Evolutionary conservation across 2,113 vertebrate species (phyloP).

Genomic region (Actinemys pallida): DNA sequence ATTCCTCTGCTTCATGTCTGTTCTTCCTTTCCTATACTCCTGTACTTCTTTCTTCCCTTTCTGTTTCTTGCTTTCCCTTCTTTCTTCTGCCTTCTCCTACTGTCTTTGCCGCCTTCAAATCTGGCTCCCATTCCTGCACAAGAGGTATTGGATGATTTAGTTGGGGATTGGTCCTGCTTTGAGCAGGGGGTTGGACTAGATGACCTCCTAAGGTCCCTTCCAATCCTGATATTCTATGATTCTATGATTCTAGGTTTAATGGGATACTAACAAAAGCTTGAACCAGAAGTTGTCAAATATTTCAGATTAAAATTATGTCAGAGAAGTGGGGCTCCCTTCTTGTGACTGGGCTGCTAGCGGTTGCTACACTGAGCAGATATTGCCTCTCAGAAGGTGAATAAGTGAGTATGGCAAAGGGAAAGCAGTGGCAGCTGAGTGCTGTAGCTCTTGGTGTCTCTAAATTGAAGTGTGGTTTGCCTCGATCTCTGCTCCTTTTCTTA

Average conservation of each 20-base stretch:
- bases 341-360: accelerated
- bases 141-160: neutral
- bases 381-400: neutral
- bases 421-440: neutral
- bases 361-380: accelerated
- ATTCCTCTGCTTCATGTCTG: neutral
- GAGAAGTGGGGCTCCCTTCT: neutral
- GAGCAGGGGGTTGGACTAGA: too few species aligned
- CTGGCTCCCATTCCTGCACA: neutral
- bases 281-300: neutral
- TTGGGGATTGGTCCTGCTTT: too few species aligned
- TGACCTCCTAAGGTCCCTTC: too few species aligned
- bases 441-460: neutral
- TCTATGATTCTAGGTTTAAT: neutral
- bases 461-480: neutral
- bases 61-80: neutral
- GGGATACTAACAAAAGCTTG: neutral
- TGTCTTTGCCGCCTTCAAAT: neutral
- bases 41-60: neutral
- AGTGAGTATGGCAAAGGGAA: accelerated
- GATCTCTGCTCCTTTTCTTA: slow-evolving; percentile 1
- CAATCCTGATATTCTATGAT: too few species aligned
- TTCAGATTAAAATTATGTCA: neutral
- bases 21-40: neutral
- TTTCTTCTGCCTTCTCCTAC: neutral